These are phyloP conservation scores for Isurus oxyrinchus DNA, from an alignment of 2,113 vertebrate species.

Conservation along the genomic window DNA sequence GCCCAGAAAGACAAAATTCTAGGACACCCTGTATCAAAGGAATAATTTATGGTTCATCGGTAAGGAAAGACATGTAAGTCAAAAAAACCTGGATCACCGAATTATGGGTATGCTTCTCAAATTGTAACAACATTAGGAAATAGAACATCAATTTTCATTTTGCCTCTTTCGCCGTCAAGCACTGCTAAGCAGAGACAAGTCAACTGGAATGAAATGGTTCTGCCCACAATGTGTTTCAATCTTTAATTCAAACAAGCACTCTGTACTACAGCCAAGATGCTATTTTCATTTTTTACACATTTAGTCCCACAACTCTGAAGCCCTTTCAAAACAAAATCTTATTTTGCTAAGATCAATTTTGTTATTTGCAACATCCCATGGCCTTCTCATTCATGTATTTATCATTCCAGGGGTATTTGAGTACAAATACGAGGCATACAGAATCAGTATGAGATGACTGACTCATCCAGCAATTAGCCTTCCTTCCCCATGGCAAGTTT, in stretches of 20 bases:
- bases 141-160: conserved; percentile 7
- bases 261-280: not conserved
- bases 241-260: not conserved
- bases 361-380: not conserved
- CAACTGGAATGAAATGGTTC: not conserved
- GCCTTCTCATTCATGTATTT: not conserved
- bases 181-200: not conserved
- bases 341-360: not conserved
- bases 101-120: not conserved
- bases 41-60: not conserved
- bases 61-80: not conserved
- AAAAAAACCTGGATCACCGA: not conserved
- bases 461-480: not conserved
- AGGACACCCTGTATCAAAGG: not conserved
- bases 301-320: too few species aligned
- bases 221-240: not conserved
- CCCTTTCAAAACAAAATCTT: not conserved
- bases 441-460: not conserved
- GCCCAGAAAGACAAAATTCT: not conserved
- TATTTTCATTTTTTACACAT: not conserved
- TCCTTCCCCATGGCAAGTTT: not conserved
- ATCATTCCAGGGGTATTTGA: not conserved
- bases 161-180: not conserved
- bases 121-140: not conserved
- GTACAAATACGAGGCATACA: not conserved